A percentile compares a stretch with the other conserved stretches of the same genome.
phyloP scores from a whole-genome alignment of 2,888 invertebrate genomes.

The Drosophila neonasuta region DNA sequence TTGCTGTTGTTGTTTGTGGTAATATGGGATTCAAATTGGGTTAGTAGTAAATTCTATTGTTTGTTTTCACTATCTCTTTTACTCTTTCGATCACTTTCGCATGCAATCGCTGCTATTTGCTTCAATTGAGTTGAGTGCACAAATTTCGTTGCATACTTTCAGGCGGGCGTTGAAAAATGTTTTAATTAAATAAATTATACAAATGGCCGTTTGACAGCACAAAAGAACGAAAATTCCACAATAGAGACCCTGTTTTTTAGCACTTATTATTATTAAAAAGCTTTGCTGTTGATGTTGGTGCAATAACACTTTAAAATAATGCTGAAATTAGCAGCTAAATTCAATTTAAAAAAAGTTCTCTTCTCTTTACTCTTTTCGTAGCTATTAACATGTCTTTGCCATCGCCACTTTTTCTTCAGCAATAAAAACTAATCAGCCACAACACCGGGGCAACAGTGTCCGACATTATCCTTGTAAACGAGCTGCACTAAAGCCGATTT shows the following conservation, averaged over 20 bases:
- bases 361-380: neutral
- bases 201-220: neutral
- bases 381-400: neutral
- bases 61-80: slow-evolving; percentile 48
- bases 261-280: neutral
- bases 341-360: neutral
- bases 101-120: slow-evolving; percentile 19
- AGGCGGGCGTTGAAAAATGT: slow-evolving; percentile 8
- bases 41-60: slow-evolving; percentile 63
- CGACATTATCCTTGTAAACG: neutral
- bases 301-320: neutral
- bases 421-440: slow-evolving; percentile 52
- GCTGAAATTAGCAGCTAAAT: neutral
- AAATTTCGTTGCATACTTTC: slow-evolving; percentile 44
- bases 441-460: slow-evolving; percentile 23
- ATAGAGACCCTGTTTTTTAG: neutral
- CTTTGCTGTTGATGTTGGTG: no score
- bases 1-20: slow-evolving; percentile 36
- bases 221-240: neutral
- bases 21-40: slow-evolving; percentile 61
- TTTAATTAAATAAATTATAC: slow-evolving; percentile 28
- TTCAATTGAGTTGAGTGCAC: slow-evolving; percentile 21
- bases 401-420: neutral
- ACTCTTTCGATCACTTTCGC: neutral
- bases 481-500: slow-evolving; percentile 58